Base-by-base conservation (phyloP, 2,888 invertebrate genomes). In the Xestia c-nigrum region DNA sequence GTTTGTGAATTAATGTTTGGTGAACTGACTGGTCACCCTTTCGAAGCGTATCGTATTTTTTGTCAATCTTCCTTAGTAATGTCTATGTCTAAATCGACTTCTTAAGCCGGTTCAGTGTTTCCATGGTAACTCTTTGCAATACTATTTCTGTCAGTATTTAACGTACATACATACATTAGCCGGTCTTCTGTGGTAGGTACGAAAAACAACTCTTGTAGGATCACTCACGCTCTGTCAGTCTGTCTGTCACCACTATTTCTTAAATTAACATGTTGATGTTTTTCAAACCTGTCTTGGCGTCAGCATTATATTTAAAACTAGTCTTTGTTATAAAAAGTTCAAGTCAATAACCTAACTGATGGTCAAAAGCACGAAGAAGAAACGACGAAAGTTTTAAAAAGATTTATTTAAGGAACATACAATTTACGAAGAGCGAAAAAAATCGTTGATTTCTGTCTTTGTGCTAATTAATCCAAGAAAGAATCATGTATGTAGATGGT, bases 341-440 rank as follows among this genome's bases (percentile, higher is more conserved):
- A 47, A 70, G 81, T 78, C 81, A 83, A 73, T 82, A 73, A 83
- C 81, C 81, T 63, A n/a, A 70, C 38, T 46, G 47, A 65, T 73
- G 81, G 38, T 52, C 16, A 16, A 50, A 70, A 69, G 52, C 7
- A 52, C 3, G 10, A 66, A 38, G 38, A 38, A n/a, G 7, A 38
- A 52, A 24, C 21, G 5, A 46, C 4, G 14, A 38, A 1, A 14
- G 31, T 21, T n/a, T 71, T 7, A 19, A 14, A 24, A 21, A 14
- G 0, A 5, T 12, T n/a, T 63, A 52, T 46, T 16, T 24, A 38
- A 4, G 16, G 16, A 57, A 55, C 0, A 38, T 5, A 5, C 7
- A 16, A 31, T 16, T 24, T 16, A 16, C 14, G 10, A n/a, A 5
- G 24, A 31, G 2, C 55, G 1, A n/a, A 55, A 68, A 5, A 74